Evolutionary conservation across 2,888 invertebrate genomes (phyloP).

Genomic region (Lysandra bellargus): DNA sequence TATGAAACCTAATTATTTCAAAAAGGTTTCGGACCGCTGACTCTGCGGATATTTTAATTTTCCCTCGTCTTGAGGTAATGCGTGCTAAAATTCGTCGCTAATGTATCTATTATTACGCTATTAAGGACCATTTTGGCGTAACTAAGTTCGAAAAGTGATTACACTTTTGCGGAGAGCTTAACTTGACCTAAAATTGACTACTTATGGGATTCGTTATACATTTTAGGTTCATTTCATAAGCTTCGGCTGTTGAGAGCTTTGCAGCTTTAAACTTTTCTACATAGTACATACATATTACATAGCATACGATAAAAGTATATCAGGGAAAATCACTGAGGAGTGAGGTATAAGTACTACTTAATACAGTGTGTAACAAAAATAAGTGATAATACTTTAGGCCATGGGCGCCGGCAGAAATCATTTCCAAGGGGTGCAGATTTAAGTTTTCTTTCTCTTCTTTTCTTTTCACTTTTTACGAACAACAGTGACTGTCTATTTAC

Average conservation of each 20-base stretch:
- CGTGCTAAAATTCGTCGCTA: constrained; percentile 39
- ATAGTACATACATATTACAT: background rate
- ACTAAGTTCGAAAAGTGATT: constrained; percentile 34
- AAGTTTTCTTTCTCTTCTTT: too few species aligned
- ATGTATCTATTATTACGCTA: constrained; percentile 38
- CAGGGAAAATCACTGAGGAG: too few species aligned
- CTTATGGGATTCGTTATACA: background rate
- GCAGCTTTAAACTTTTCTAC: background rate
- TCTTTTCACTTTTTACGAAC: too few species aligned
- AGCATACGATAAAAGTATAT: background rate
- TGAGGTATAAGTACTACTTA: too few species aligned
- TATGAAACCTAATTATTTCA: constrained; percentile 28
- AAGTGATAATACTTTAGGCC: too few species aligned
- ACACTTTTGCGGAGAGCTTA: constrained; percentile 2
- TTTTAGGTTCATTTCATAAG: background rate
- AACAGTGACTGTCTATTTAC: too few species aligned
- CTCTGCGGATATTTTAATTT: constrained; percentile 58
- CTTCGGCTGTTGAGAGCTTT: background rate
- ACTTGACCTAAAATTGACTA: constrained; percentile 10
- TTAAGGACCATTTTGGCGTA: constrained; percentile 35
- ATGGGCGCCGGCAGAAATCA: too few species aligned
- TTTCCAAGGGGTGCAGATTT: too few species aligned
- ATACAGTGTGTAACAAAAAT: too few species aligned
- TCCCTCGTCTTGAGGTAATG: constrained; percentile 38
- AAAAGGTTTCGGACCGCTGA: constrained; percentile 20